These are phyloP conservation scores for Rhadina sibilatrix DNA, from an alignment of 2,113 vertebrate genomes.

Conservation along the genomic window DNA sequence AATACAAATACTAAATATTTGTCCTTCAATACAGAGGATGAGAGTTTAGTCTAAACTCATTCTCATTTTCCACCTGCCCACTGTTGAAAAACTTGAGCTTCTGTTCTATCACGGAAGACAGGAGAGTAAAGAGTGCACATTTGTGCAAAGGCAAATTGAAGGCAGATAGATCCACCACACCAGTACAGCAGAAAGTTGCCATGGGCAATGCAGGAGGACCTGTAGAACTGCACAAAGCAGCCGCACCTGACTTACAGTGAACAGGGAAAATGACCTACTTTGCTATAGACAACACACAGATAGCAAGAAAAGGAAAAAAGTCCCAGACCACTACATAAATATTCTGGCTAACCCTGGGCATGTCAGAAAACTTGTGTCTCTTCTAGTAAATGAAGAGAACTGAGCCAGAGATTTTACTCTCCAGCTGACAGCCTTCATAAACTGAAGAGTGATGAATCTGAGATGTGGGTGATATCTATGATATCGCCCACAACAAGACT, in stretches of 20 bases:
- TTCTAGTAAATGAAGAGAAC: background rate
- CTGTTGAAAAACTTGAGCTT: background rate
- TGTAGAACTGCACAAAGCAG: background rate
- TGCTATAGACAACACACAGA: background rate
- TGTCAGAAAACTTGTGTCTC: background rate
- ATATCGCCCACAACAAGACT: background rate
- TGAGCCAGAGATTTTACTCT: background rate
- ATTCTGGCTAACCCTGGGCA: background rate
- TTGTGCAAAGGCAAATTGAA: background rate
- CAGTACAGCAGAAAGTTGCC: background rate
- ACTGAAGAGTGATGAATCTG: background rate
- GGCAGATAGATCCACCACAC: background rate
- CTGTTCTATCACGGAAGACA: background rate
- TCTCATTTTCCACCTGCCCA: background rate
- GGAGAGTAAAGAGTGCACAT: background rate
- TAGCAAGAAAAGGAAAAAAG: background rate
- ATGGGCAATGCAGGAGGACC: rapidly evolving
- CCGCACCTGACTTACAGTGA: background rate
- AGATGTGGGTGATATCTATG: background rate
- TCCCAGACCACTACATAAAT: background rate
- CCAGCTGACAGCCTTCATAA: background rate
- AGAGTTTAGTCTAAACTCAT: background rate
- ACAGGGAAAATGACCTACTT: background rate
- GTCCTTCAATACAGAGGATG: background rate
- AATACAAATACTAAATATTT: slow-evolving; percentile 17